These are phyloP conservation scores for Clinocottus analis DNA, from an alignment of 2,113 vertebrate genomes.

Conservation along the genomic window DNA sequence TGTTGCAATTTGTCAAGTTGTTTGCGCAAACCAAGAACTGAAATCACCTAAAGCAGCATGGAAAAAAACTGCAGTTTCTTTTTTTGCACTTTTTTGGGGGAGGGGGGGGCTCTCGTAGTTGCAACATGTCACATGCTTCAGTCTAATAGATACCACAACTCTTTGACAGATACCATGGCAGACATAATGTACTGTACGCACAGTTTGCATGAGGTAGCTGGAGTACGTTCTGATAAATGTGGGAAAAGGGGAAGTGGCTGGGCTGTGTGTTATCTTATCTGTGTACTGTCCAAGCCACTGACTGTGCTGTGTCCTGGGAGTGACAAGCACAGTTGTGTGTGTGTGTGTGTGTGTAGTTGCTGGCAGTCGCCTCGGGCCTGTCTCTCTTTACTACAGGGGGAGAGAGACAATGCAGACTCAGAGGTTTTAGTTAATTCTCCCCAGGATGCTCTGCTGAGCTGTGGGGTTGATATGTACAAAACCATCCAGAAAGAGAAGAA, in stretches of 20 bases:
- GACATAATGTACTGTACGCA: slow-evolving; percentile 26
- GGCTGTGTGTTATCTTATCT: slow-evolving; percentile 73
- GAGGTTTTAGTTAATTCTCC: slow-evolving; percentile 38
- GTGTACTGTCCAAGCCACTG: slow-evolving; percentile 63
- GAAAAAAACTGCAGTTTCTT: not conserved
- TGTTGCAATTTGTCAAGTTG: not conserved
- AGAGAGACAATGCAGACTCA: slow-evolving; percentile 36
- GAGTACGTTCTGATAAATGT: slow-evolving; percentile 68
- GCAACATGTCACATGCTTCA: not conserved
- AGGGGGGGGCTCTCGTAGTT: not conserved
- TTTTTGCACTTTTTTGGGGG: not conserved
- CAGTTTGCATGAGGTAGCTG: slow-evolving; percentile 57
- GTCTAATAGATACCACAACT: not conserved
- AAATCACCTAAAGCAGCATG: slow-evolving; percentile 1
- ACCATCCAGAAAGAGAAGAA: slow-evolving; percentile 31
- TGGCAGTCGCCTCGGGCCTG: slow-evolving; percentile 50
- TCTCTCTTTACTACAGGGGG: slow-evolving; percentile 34
- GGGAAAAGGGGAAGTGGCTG: slow-evolving; percentile 74
- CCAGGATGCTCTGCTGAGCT: slow-evolving; percentile 41
- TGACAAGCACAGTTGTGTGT: slow-evolving; percentile 73
- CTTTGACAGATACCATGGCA: not conserved
- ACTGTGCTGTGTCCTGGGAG: slow-evolving; percentile 57
- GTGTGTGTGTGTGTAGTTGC: slow-evolving; percentile 32
- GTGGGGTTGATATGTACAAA: slow-evolving; percentile 36
- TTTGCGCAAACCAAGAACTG: not conserved